Evolutionary conservation across 2,113 vertebrate species (phyloP), one percentile per base, ranked within the genome.

Genomic region (Solea senegalensis): DNA sequence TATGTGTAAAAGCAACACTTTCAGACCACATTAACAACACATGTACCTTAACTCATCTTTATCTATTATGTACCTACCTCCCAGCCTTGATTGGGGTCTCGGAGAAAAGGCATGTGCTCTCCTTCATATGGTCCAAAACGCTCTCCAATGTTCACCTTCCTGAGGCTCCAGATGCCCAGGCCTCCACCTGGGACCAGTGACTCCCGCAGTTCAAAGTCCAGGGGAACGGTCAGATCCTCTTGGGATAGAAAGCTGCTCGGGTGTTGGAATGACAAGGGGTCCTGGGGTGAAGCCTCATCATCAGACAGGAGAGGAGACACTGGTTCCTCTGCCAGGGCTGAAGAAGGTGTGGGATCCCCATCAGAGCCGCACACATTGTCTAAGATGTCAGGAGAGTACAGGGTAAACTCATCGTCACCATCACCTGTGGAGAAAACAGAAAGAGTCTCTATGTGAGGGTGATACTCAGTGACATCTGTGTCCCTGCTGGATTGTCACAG

Each of bases 101-200:
- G 94, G 54, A 95, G 93, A 80, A 83, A 88, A 50, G 93, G 77
- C 15, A 85, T 88, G 69, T 94, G 95, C 82, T 96, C 95, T 85
- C 95, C 96, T 48, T 95, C 82, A 16, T 96, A 97, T n/a, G 98
- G 97, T 86, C 97, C 97, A 72, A 98, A 95, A 63, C 92, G 95
- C 85, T 98, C 97, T 9, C 96, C 98, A 2, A 86, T 85, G 83
- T 95, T 93, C 80, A 99, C 93, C 90, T 92, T 96, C 90, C 95
- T 95, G 87, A 92, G 94, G 88, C 95, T 95, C 96, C 97, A 99
- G 93, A 99, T 94, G 84, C 98, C 98, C 88, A 96, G 91, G 89
- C 93, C 93, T 6, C 93, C 93, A 14, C 92, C 93, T 34, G 92
- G 90, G 83, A 95, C 57, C 45, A 81, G 92, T 48, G 98, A 98